phyloP scores from a whole-genome alignment of 2,113 vertebrate species.

The Physeter macrocephalus region DNA sequence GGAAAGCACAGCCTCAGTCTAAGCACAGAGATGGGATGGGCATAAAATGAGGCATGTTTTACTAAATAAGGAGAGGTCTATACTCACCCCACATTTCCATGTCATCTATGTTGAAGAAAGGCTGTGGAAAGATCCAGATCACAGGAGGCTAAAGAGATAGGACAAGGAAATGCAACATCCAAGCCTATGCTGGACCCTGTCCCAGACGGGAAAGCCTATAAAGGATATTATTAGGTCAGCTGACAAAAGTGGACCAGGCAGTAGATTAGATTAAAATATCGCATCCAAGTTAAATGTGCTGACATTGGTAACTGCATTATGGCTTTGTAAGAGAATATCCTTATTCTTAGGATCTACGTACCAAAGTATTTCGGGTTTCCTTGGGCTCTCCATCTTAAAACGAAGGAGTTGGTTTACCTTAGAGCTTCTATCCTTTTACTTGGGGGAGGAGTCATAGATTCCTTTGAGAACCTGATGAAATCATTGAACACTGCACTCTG shows the following conservation, averaged over 20 bases:
- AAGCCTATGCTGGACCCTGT: neutral
- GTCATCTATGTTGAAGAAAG: neutral
- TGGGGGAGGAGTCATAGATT: neutral
- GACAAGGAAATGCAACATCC: neutral
- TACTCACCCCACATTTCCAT: neutral
- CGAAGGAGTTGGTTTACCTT: neutral
- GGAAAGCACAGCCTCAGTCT: neutral
- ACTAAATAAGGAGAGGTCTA: neutral
- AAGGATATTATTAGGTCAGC: neutral
- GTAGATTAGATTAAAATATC: neutral
- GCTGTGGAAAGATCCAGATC: neutral
- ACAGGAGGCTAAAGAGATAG: neutral
- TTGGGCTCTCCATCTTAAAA: neutral
- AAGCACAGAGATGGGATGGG: neutral
- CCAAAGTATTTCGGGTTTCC: accelerated
- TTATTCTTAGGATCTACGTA: too few species aligned
- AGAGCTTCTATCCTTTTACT: neutral
- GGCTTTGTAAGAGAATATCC: too few species aligned
- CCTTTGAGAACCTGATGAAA: neutral
- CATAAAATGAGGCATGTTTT: neutral
- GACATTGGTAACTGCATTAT: accelerated
- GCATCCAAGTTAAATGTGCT: neutral
- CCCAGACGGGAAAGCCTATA: neutral
- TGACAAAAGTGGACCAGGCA: neutral
- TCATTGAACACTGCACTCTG: neutral